A percentile compares a stretch with the other conserved stretches of the same genome.
Conservation (phyloP, 1,140 invertebrate species). For the Drosophila pseudoananassae region DNA sequence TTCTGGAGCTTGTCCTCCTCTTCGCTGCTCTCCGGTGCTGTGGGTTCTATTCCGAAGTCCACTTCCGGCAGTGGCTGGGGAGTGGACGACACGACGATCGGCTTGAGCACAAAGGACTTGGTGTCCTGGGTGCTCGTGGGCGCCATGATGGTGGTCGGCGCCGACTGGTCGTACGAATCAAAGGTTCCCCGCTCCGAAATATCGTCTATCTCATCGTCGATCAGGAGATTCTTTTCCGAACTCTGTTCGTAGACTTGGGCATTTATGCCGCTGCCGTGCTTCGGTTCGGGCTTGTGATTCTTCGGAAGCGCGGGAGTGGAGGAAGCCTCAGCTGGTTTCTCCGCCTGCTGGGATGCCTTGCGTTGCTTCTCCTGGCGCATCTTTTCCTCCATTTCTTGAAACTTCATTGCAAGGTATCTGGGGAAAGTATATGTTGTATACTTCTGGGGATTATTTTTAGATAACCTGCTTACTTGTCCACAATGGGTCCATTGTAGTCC, state of each 20-base stretch:
- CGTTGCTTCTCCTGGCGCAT: conserved; percentile 85
- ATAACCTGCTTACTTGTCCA: conserved; percentile 87
- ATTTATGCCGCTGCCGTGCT: conserved; percentile 71
- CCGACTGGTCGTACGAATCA: conserved; percentile 61
- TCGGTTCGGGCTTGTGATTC: conserved; percentile 57
- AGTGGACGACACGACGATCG: conserved; percentile 69
- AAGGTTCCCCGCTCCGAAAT: conserved; percentile 71
- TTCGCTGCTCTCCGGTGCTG: conserved; percentile 28
- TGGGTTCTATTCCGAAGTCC: conserved; percentile 41
- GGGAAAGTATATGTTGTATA: neutral
- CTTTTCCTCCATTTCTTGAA: conserved; percentile 92
- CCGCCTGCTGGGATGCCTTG: conserved; percentile 62
- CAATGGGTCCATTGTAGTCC: conserved; percentile 93
- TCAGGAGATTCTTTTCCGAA: conserved; percentile 76
- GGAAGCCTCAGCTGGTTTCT: conserved; percentile 49
- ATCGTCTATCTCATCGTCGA: conserved; percentile 79
- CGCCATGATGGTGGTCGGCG: conserved; percentile 57
- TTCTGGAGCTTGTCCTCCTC: conserved; percentile 61
- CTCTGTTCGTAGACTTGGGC: conserved; percentile 80
- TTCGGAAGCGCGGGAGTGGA: conserved; percentile 53
- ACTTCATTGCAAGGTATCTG: conserved; percentile 92
- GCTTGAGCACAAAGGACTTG: conserved; percentile 54
- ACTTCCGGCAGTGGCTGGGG: conserved; percentile 54
- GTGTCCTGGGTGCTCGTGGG: conserved; percentile 39
- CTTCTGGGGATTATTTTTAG: neutral